These are phyloP conservation scores for Ennomos erosarius DNA, from an alignment of 2,888 invertebrate genomes.

Conservation along the genomic window DNA sequence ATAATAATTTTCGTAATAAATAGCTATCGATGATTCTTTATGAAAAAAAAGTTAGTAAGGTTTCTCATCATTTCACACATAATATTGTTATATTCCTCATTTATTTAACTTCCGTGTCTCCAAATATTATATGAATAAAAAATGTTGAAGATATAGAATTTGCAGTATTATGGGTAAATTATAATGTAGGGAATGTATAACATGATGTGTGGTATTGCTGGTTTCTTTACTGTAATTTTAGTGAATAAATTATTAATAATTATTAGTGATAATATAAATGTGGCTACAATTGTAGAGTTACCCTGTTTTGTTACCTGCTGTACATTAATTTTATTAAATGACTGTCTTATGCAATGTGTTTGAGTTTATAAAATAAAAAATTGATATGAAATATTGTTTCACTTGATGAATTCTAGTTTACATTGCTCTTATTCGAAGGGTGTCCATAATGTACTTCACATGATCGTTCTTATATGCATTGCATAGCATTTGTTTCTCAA, in stretches of 20 bases:
- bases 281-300: constrained; percentile 53
- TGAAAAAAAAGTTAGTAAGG: too few relatives aligned
- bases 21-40: too few relatives aligned
- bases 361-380: constrained; percentile 59
- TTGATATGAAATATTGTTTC: constrained; percentile 38
- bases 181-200: constrained; percentile 37
- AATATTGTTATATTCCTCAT: constrained; percentile 16
- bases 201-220: constrained; percentile 24
- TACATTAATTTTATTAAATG: constrained; percentile 43
- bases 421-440: constrained; percentile 60
- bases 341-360: constrained; percentile 53
- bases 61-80: constrained; percentile 2
- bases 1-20: too few relatives aligned
- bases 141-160: constrained; percentile 18
- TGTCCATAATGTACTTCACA: constrained; percentile 72
- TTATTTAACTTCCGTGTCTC: constrained; percentile 18
- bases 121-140: constrained; percentile 22
- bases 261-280: constrained; percentile 20
- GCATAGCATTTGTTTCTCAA: constrained; percentile 69
- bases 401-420: neutral
- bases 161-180: constrained; percentile 41
- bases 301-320: constrained; percentile 55
- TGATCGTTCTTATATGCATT: constrained; percentile 64
- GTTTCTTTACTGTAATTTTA: constrained; percentile 20
- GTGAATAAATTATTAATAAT: constrained; percentile 12